Base-by-base conservation (phyloP, 2,113 vertebrate species). In the Desmodus rotundus region DNA sequence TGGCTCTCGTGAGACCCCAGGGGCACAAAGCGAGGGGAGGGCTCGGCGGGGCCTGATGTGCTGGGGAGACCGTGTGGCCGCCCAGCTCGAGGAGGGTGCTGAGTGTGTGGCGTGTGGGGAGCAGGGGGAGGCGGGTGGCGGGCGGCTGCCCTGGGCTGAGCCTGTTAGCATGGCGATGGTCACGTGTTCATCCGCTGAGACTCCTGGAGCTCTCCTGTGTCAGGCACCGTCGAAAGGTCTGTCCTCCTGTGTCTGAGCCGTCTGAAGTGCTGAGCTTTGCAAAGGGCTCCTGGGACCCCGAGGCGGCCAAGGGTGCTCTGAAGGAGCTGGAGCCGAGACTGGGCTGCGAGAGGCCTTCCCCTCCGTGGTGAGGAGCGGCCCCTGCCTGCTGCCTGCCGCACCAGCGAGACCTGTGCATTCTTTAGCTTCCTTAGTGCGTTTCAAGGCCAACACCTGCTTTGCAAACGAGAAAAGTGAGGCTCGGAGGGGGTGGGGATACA, bases 271-370 rank as follows among this genome's bases (percentile, higher is more conserved):
- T 11, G 16, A 22, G 86, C 81, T 78, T n/a, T 36, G n/a, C 45
- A 14, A 5, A 22, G 5, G 50, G n/a, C 19, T 3, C 56, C 24
- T 15, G 3, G 68, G 63, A 50, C 28, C 36, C 47, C 38, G 2
- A 26, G 22, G 58, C 3, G 0, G 9, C 7, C 7, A 1, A 12
- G 16, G 31, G 52, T 9, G 10, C 63, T 22, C 17, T 31, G 92
- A 12, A 14, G 43, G 17, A 24, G 26, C 26, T 2, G 63, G 73
- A 5, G 43, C n/a, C 0, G 47, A 74, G 85, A 9, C 12, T 2
- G 38, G 7, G 70, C 65, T 5, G 0, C 4, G 5, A 0, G 22
- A 26, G 12, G 14, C 4, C 6, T 0, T 6, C 11, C 7, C 15
- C 61, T 26, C 61, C 12, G 3, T 1, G 0, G 1, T 0, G 22